Percentiles rank a stretch among this genome's conserved stretches.
Conservation (phyloP, 1,140 invertebrate species). For the Diabrotica virgifera region DNA sequence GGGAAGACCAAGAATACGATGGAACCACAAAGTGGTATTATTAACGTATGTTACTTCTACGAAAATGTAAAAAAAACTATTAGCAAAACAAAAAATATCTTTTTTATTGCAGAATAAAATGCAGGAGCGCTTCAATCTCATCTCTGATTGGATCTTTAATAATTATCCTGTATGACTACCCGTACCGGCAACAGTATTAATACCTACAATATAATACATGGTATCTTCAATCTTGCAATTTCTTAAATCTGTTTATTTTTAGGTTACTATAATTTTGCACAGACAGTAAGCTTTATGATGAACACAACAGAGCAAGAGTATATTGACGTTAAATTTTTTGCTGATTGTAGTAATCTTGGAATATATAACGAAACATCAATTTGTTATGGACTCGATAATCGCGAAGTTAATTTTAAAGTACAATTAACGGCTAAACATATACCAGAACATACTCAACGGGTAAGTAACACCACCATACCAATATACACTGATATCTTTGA, state of each 20-base stretch:
- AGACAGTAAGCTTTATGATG: constrained; percentile 55
- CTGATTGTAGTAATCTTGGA: constrained; percentile 53
- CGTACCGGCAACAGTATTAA: no score
- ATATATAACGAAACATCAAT: constrained; percentile 49
- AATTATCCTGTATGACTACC: no score
- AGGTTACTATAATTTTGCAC: constrained; percentile 17
- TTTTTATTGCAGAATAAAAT: no score
- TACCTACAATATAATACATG: no score
- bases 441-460: neutral
- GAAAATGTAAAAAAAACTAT: no score
- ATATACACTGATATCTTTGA: neutral
- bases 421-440: constrained; percentile 52
- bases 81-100: no score
- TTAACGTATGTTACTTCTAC: no score
- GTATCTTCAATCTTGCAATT: no score
- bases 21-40: no score
- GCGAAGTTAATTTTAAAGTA: constrained; percentile 57
- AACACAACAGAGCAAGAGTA: constrained; percentile 47
- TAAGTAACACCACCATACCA: neutral
- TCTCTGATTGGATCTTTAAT: no score
- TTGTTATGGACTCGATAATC: constrained; percentile 56
- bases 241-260: neutral
- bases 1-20: no score
- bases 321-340: constrained; percentile 56
- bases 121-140: no score